These are phyloP conservation scores for Caligus rogercresseyi DNA, from an alignment of 1,140 invertebrate species.

Conservation along the genomic window DNA sequence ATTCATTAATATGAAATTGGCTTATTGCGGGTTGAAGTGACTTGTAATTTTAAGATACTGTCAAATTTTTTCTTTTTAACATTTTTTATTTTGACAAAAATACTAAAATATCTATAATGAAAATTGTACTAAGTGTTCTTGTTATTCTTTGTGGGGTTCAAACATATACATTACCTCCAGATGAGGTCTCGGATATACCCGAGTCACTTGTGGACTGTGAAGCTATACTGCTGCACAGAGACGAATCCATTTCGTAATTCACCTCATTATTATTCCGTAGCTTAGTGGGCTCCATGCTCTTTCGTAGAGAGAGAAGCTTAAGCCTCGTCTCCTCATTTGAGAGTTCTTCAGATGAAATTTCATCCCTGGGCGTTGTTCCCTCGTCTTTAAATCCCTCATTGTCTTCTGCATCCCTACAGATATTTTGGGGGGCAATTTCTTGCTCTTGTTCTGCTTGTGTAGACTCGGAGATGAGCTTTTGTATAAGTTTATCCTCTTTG, in stretches of 20 bases:
- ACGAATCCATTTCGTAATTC: background rate
- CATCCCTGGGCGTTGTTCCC: background rate
- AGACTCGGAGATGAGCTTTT: no score
- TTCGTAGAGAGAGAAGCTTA: background rate
- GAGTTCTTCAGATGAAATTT: background rate
- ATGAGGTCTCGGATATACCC: background rate
- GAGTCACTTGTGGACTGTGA: background rate
- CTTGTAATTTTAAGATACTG: no score
- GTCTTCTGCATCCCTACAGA: background rate
- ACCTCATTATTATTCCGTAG: background rate
- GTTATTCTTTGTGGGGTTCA: no score
- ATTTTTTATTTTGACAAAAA: no score
- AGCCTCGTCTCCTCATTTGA: background rate
- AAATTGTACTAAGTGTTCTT: no score
- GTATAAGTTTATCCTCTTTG: background rate
- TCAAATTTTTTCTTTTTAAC: no score
- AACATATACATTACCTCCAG: no score
- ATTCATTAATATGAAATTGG: no score
- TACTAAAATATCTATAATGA: no score
- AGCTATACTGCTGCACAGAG: background rate
- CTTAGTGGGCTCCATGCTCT: background rate
- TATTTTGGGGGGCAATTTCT: background rate
- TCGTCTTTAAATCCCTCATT: background rate
- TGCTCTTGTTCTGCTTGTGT: background rate
- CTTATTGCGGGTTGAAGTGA: no score